A percentile compares a stretch with the other conserved stretches of the same genome.
These are phyloP conservation scores for Alexandromys fortis DNA, from an alignment of 2,113 vertebrate species.

Conservation along the genomic window DNA sequence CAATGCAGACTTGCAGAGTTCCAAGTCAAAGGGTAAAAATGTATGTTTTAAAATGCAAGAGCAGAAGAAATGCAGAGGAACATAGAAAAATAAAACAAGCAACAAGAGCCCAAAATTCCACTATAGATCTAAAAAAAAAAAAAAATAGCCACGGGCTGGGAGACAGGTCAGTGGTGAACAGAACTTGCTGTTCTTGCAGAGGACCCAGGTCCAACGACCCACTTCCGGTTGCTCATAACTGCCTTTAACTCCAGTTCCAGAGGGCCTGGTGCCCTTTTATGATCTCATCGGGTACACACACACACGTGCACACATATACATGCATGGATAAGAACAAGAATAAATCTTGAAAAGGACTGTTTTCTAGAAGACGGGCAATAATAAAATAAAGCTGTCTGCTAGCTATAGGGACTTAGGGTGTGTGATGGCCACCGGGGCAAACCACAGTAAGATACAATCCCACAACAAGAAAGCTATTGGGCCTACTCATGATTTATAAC, in stretches of 20 bases:
- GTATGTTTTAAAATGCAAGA: not conserved
- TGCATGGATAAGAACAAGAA: not conserved
- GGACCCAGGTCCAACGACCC: not conserved
- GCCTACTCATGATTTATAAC: not conserved
- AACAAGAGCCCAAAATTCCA: too few species aligned
- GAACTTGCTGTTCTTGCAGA: not conserved
- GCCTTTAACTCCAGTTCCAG: not conserved
- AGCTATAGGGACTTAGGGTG: not conserved
- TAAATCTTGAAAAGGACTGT: not conserved
- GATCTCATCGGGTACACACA: too few species aligned
- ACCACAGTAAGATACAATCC: not conserved
- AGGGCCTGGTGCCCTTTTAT: not conserved
- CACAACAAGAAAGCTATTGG: not conserved
- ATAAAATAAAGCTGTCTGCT: not conserved
- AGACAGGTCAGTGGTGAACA: not conserved
- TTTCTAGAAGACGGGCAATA: not conserved
- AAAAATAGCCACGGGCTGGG: not conserved
- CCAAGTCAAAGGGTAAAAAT: not conserved
- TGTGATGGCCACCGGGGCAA: not conserved
- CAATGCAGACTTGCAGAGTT: not conserved
- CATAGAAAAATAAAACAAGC: not conserved
- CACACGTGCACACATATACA: not conserved
- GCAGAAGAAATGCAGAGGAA: not conserved
- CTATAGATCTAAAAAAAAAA: not conserved
- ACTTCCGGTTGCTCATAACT: not conserved